Conservation (phyloP, 2,113 vertebrate species). For the Gopherus flavomarginatus region DNA sequence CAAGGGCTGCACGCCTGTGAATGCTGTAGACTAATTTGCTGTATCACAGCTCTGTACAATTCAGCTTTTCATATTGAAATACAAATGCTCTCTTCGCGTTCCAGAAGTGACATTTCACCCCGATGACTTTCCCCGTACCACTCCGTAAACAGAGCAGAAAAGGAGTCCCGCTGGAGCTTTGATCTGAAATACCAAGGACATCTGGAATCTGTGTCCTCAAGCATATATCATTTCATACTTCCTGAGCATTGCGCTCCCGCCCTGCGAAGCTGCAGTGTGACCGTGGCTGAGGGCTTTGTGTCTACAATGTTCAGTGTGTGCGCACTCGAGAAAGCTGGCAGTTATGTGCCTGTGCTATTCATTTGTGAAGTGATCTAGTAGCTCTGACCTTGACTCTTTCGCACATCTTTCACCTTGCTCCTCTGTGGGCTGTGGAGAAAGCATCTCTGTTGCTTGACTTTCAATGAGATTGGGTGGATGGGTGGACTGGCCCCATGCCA, state of each 20-base stretch:
- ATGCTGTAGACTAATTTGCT: not conserved
- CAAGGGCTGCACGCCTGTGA: not conserved
- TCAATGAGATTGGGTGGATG: not conserved
- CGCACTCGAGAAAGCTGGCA: accelerated
- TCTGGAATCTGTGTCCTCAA: not conserved
- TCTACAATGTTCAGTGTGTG: accelerated
- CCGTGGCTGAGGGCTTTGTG: accelerated
- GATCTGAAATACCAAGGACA: not conserved
- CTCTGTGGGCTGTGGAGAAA: accelerated
- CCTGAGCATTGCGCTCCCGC: not conserved
- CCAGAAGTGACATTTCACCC: not conserved
- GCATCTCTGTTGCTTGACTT: not conserved
- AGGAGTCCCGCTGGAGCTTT: not conserved
- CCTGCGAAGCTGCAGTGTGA: not conserved
- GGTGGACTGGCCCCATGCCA: not conserved
- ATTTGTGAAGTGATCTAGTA: accelerated
- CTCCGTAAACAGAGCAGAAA: not conserved
- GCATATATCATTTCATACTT: not conserved
- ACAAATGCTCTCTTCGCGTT: not conserved
- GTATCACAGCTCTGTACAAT: not conserved
- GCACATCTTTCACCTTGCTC: not conserved
- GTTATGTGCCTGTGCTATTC: accelerated
- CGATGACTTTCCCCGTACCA: accelerated
- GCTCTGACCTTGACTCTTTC: not conserved
- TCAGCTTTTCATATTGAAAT: not conserved